Evolutionary conservation across 2,797 vertebrate genomes (phyloP), one percentile per base, ranked within the genome.

Genomic region (Eulemur coronatus): DNA sequence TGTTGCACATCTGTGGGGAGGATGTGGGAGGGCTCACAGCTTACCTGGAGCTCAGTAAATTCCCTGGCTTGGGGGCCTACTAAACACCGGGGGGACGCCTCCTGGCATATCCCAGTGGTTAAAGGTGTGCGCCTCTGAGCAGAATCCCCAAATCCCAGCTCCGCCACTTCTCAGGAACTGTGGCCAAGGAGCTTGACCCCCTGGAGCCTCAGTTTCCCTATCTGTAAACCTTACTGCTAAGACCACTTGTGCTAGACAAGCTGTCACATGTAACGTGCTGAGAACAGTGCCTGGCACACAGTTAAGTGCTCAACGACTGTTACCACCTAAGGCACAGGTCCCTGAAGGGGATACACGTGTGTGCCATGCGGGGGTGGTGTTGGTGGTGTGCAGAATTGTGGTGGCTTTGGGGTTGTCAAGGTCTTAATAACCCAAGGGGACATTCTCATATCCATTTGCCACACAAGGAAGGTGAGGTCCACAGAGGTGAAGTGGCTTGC

Each of bases 1-100:
- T 99, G 98, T 99, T 99, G 89, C 99, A 99, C 99, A 99, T 99
- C 99, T 99, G 96, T 87, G 65, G 26, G 65, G 33, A 89, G 4
- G 73, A 72, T 0, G 24, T 1, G 20, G 24, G 38, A 92, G 57
- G 28, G 55, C 61, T 94, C 38, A 52, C 0, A 7, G 65, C 35
- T 59, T 43, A 57, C 59, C 79, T n/a, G 67, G 38, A 82, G n/a
- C 18, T 18, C 13, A 7, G 28, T 10, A 33, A 7, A 50, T 7
- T 33, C 33, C 73, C 33, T 22, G 38, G 15, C 18, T 5, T 9
- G 82, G 61, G 30, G 82, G 28, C 33, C 55, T 18, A 2, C 7
- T 80, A 52, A 89, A 55, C 12, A 80, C 65, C 13, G 0, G 0
- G 24, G 18, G 26, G 13, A 65, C 0, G 1, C 35, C 59, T 38